These are phyloP conservation scores for Chromis chromis DNA, from an alignment of 2,797 vertebrate genomes.

Conservation along the genomic window DNA sequence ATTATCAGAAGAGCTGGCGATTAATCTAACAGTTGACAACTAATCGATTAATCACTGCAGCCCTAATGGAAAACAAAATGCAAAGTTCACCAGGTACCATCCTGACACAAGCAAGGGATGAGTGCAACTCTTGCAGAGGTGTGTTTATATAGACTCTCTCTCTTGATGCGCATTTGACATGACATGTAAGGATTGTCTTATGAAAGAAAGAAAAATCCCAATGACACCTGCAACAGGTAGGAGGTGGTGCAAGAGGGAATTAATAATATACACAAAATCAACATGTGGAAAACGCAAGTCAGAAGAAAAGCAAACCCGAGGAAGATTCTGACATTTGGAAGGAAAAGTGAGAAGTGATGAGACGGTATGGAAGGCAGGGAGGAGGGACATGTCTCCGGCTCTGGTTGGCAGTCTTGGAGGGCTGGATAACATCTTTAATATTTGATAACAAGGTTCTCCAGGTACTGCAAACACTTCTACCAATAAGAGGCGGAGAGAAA, in stretches of 20 bases:
- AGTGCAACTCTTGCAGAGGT: no score
- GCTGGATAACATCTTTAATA: constrained; percentile 86
- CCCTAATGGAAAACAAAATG: no score
- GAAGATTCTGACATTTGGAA: constrained; percentile 54
- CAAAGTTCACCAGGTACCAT: no score
- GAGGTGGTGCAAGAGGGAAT: background rate
- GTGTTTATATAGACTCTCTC: background rate
- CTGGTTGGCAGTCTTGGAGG: constrained; percentile 74
- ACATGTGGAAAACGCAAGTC: constrained; percentile 1
- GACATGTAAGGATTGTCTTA: background rate
- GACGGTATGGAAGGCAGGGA: constrained; percentile 26
- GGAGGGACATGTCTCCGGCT: constrained; percentile 54
- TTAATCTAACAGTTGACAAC: no score
- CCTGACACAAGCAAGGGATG: no score
- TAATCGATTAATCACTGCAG: no score
- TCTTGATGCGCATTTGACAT: background rate
- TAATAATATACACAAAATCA: constrained; percentile 24
- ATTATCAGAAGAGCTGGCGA: no score
- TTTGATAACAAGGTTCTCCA: constrained; percentile 84
- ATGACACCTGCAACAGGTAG: background rate
- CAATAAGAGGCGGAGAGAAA: constrained; percentile 74
- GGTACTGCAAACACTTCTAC: constrained; percentile 77
- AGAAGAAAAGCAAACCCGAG: constrained; percentile 27
- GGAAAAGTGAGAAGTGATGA: constrained; percentile 19
- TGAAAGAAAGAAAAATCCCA: background rate